Evolutionary conservation across 2,797 vertebrate species (phyloP).

Genomic region (Holocentrus rufus): DNA sequence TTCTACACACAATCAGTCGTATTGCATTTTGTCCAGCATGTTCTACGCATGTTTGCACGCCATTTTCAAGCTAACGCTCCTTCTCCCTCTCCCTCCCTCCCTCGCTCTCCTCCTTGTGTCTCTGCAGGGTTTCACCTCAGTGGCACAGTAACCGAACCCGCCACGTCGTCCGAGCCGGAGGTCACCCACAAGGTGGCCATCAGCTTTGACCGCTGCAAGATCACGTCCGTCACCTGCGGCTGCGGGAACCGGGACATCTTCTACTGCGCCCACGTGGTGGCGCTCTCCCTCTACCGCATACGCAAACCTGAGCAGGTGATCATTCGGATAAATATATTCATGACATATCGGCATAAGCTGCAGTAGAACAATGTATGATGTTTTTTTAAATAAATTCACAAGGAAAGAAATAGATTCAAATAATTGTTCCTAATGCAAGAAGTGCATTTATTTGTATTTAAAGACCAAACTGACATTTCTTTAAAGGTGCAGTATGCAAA

Average conservation of each 20-base stretch:
- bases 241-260: conserved; percentile 99
- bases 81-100: conserved; percentile 8
- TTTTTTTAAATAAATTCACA: no score
- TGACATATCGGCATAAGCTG: background rate
- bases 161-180: conserved; percentile 90
- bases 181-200: conserved; percentile 97
- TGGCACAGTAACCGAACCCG: conserved; percentile 93
- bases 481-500: no score
- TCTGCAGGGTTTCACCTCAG: conserved; percentile 95
- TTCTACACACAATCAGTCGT: no score
- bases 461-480: no score
- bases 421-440: no score
- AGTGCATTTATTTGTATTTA: no score
- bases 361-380: no score
- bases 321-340: no score
- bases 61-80: no score
- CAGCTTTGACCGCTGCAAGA: conserved; percentile 99
- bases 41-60: no score
- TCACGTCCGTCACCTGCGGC: conserved; percentile 97
- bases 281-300: conserved; percentile 96
- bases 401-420: no score
- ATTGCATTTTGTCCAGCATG: no score
- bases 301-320: conserved; percentile 96
- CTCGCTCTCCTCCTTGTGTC: conserved; percentile 28
- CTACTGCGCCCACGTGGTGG: conserved; percentile 98